Conservation (phyloP, 2,888 invertebrate genomes). For the Eugnorisma glareosa region DNA sequence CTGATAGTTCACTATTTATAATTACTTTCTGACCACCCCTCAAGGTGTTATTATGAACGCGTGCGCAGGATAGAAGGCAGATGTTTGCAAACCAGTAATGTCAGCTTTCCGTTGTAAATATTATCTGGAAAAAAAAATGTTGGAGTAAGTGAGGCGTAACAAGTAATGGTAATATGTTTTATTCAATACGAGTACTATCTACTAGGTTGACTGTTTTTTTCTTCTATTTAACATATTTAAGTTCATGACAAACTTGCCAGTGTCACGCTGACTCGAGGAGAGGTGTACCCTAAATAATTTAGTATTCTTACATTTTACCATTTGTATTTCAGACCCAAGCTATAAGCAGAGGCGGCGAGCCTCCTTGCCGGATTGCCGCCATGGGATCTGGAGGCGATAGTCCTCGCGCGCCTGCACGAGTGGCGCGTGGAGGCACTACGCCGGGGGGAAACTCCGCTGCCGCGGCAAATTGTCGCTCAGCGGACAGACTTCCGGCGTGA, state of each 20-base stretch:
- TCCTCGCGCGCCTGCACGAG: too few species aligned
- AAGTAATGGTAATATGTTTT: not conserved
- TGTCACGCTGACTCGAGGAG: too few species aligned
- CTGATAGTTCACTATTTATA: slow-evolving; percentile 58
- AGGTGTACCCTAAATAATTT: not conserved
- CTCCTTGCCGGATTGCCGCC: too few species aligned
- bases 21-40: slow-evolving; percentile 65
- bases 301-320: not conserved
- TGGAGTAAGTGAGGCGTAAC: slow-evolving; percentile 34
- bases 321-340: not conserved
- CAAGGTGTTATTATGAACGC: slow-evolving; percentile 72
- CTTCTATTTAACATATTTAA: not conserved
- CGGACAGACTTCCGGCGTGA: too few species aligned
- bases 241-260: too few species aligned
- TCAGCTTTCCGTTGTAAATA: slow-evolving; percentile 63
- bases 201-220: not conserved
- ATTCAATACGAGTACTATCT: slow-evolving; percentile 7
- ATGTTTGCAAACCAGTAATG: slow-evolving; percentile 77
- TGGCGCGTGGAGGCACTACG: too few species aligned
- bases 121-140: slow-evolving; percentile 16
- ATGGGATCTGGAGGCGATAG: too few species aligned
- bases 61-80: slow-evolving; percentile 80
- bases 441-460: too few species aligned
- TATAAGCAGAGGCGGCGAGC: too few species aligned
- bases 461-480: too few species aligned